These are phyloP conservation scores for Ardeotis arabs DNA, from an alignment of 2,113 vertebrate genomes.

Conservation along the genomic window DNA sequence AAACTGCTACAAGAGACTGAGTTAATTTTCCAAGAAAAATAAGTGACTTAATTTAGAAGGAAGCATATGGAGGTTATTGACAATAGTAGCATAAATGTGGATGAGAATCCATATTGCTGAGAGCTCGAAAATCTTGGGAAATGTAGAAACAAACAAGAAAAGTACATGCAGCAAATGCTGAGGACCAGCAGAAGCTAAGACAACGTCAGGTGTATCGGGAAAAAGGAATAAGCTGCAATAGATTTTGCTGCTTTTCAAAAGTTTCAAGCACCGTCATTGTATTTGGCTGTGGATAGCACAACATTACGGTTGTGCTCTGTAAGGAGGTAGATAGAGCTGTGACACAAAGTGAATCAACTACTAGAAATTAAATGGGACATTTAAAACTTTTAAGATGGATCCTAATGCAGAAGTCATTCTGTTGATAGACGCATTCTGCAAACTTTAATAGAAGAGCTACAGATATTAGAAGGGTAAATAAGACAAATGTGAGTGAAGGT, in stretches of 20 bases:
- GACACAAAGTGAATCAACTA: background rate
- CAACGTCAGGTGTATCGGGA: background rate
- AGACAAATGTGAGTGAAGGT: background rate
- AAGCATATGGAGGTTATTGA: background rate
- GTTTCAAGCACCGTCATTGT: background rate
- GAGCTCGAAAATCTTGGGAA: background rate
- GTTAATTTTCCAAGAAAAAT: slow-evolving; percentile 18
- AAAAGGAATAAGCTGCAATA: background rate
- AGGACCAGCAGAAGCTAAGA: background rate
- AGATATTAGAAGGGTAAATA: background rate
- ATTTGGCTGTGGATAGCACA: background rate
- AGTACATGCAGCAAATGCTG: background rate
- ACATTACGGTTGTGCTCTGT: background rate
- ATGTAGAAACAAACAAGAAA: background rate
- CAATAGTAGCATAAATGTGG: background rate
- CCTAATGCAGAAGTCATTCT: background rate
- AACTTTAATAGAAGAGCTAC: background rate
- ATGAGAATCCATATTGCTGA: background rate
- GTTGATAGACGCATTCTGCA: background rate
- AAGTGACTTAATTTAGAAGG: background rate
- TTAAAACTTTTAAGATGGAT: background rate
- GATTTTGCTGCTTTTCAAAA: background rate
- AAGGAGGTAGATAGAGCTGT: background rate
- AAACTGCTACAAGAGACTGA: background rate
- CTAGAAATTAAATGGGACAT: background rate